These are phyloP conservation scores for Zaprionus kolodkinae DNA, from an alignment of 1,140 invertebrate genomes.

Conservation along the genomic window DNA sequence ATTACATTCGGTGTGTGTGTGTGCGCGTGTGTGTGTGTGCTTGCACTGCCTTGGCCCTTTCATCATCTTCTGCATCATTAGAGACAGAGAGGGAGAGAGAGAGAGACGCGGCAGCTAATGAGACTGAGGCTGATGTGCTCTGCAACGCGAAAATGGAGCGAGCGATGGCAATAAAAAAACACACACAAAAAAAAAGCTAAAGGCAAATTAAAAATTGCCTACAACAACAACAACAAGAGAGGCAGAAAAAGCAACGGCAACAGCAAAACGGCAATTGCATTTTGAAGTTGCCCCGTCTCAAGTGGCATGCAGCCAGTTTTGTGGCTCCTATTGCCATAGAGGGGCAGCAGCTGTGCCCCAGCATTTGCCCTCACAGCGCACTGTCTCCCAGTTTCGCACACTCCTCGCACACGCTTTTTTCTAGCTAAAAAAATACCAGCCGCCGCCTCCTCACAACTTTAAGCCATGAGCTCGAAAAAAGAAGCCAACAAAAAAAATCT, in stretches of 20 bases:
- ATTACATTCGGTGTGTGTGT: constrained; percentile 66
- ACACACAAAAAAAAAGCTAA: constrained; percentile 36
- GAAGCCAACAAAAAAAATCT: not conserved
- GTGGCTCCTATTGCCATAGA: constrained; percentile 11
- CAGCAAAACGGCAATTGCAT: constrained; percentile 64
- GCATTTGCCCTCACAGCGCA: too few species aligned
- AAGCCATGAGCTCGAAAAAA: not conserved
- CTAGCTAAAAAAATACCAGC: not conserved
- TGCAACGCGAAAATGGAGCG: constrained; percentile 29
- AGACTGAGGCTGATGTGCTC: constrained; percentile 25
- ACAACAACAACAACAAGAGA: constrained; percentile 40
- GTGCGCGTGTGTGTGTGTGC: not conserved
- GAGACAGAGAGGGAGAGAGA: constrained; percentile 35
- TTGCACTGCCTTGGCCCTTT: constrained; percentile 18
- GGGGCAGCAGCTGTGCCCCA: not conserved
- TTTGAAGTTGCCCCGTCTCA: constrained; percentile 74
- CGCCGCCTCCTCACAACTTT: not conserved
- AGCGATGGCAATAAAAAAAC: constrained; percentile 36
- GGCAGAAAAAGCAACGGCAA: constrained; percentile 16
- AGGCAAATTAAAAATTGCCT: constrained; percentile 64
- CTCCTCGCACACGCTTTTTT: not conserved
- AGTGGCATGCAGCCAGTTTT: constrained; percentile 59
- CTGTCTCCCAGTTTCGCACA: too few species aligned
- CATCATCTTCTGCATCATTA: constrained; percentile 68
- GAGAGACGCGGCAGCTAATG: constrained; percentile 47